Conservation (phyloP, 2,113 vertebrate genomes). For the Struthidea cinerea region DNA sequence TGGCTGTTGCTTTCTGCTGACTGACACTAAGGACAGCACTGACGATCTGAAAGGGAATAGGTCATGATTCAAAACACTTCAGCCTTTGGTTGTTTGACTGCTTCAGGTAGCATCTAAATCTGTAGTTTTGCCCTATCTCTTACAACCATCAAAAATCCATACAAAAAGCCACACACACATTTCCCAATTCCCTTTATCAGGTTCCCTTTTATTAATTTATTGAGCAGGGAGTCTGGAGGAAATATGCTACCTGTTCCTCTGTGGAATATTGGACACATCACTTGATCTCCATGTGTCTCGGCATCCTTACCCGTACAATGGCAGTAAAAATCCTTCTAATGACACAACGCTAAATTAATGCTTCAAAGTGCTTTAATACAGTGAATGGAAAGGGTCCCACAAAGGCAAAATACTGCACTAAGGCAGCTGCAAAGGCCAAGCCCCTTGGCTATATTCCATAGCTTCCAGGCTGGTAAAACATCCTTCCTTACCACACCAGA, state of each 20-base stretch:
- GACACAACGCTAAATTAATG: not conserved
- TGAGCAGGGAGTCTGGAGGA: not conserved
- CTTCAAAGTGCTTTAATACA: not conserved
- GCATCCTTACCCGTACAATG: fast-evolving
- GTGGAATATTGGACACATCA: not conserved
- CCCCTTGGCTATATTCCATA: not conserved
- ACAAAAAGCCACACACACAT: not conserved
- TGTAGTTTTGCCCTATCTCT: not conserved
- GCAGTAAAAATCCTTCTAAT: not conserved
- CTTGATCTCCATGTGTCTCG: not conserved
- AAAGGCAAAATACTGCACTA: not conserved
- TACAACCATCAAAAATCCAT: not conserved
- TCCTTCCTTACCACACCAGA: not conserved
- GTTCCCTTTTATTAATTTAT: not conserved
- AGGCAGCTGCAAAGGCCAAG: not conserved
- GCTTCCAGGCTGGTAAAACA: not conserved
- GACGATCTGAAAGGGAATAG: not conserved
- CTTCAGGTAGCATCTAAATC: not conserved
- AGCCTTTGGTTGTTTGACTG: not conserved
- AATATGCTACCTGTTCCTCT: not conserved
- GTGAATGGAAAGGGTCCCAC: not conserved
- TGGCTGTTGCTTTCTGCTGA: not conserved
- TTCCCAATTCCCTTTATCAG: not conserved
- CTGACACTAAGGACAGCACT: not conserved
- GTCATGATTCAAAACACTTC: not conserved